Conservation (phyloP, 2,113 vertebrate genomes). For the Sula dactylatra region DNA sequence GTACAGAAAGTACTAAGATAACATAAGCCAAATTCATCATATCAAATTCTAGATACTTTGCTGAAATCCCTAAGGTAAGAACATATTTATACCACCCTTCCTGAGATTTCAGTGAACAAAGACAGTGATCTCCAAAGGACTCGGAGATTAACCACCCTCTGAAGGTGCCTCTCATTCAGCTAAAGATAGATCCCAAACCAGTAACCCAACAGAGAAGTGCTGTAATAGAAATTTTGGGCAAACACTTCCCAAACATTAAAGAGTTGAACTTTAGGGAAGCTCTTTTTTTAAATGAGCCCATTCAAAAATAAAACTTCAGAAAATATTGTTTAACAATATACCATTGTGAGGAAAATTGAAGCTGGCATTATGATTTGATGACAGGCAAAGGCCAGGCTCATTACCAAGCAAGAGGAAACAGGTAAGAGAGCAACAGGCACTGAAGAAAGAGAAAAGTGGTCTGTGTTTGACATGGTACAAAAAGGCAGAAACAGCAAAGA, state of each 20-base stretch:
- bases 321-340: neutral
- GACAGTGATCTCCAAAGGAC: neutral
- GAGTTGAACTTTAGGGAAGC: neutral
- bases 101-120: neutral
- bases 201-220: neutral
- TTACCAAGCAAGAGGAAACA: neutral
- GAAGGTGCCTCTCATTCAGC: neutral
- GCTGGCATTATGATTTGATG: neutral
- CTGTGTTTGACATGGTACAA: neutral
- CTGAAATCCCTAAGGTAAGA: neutral
- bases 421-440: neutral
- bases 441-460: neutral
- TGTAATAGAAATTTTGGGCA: neutral
- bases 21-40: neutral
- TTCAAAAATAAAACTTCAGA: neutral
- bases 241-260: neutral
- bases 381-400: neutral
- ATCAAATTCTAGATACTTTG: neutral
- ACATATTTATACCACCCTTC: neutral
- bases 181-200: neutral
- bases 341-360: neutral
- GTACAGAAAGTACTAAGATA: neutral
- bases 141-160: neutral
- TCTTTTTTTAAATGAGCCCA: neutral
- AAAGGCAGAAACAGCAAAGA: neutral